Percentiles rank a stretch among this genome's conserved stretches.
Conservation (phyloP, 35 echinoderm and acorn worm genomes). For the Stichopus chloronotus region DNA sequence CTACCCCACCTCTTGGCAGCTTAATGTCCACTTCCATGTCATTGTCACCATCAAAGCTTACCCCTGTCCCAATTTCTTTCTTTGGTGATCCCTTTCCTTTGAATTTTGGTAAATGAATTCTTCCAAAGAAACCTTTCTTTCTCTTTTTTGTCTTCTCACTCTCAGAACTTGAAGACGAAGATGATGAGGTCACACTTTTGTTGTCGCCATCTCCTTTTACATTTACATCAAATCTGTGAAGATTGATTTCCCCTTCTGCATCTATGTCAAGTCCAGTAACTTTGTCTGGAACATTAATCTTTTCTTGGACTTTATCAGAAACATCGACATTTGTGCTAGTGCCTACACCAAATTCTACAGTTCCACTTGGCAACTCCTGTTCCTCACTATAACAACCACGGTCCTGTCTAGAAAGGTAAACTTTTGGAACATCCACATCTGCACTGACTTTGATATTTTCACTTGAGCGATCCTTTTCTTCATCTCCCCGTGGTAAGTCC, state of each 20-base stretch:
- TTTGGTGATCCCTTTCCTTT: not conserved
- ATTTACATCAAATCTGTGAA: not conserved
- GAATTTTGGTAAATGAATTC: constrained; percentile 45
- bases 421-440: not conserved
- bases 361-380: not conserved
- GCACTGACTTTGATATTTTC: not conserved
- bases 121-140: constrained; percentile 32
- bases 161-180: constrained; percentile 13
- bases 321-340: not conserved
- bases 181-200: constrained; percentile 12
- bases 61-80: not conserved
- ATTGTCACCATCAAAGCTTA: not conserved
- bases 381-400: not conserved
- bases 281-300: not conserved
- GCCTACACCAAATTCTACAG: not conserved
- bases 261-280: not conserved
- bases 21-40: not conserved
- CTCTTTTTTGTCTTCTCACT: not conserved
- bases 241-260: not conserved
- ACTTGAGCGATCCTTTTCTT: not conserved
- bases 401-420: not conserved
- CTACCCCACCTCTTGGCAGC: not conserved
- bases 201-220: constrained; percentile 26
- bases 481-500: not conserved
- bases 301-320: not conserved